Evolutionary conservation across 1,140 invertebrate genomes (phyloP), one percentile per base, ranked within the genome.

Genomic region (Pseudomyrmex sp.): DNA sequence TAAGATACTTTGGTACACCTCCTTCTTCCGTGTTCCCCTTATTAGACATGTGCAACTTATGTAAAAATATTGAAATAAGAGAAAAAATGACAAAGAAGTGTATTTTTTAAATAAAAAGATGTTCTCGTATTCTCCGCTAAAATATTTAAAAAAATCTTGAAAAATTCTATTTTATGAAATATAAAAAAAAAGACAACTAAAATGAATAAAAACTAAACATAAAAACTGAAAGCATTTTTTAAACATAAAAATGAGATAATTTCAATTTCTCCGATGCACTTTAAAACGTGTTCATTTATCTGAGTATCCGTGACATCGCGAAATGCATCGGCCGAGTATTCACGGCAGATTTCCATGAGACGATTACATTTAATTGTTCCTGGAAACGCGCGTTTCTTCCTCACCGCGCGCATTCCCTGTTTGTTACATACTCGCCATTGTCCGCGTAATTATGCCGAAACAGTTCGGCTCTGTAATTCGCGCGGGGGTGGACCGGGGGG

Each of bases 391-490:
- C 9, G 13, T 52, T 26, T 35, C 35, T 35, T 35, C 35, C 59
- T 13, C 12, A 13, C 18, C 9, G 35, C 35, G 35, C 13, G 10
- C 44, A 20, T 66, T 75, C 50, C 12, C 9, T 61, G 18, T 54
- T 44, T 10, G 18, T 66, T 66, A 66, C 12, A 66, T 8, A 54
- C 13, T 56, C n/a, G 12, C 50, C 62, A 77, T 68, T 77, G 74
- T 77, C 8, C 48, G 35, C 18, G 50, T 54, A 77, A 77, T 77
- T 77, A 77, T 77, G 26, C 48, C 48, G 4, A 68, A 77, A 77
- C 48, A 77, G 74, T 44, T 66, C n/a, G 74, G 48, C 3, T 76
- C 50, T 77, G 63, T 77, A 77, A 77, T 77, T 66, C 48, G n/a
- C 10, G 5, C 62, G 13, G 2, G 59, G 9, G 18, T 68, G 62